phyloP scores from a whole-genome alignment of 2,888 invertebrate genomes.

The Drosophila pseudotalamancana region DNA sequence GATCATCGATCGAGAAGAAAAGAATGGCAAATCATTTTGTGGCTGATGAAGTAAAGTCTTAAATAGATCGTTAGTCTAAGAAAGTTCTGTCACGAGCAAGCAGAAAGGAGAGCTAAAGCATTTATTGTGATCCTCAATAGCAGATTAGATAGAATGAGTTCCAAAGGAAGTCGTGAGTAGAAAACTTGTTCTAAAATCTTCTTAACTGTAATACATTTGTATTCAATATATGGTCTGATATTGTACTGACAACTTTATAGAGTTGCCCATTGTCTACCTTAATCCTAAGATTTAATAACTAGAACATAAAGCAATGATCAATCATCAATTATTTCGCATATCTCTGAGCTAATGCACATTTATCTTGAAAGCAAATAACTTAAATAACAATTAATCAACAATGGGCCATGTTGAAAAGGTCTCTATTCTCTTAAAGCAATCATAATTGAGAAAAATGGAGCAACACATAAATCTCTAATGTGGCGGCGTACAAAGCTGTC shows the following conservation, averaged over 20 bases:
- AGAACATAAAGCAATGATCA: too few species aligned
- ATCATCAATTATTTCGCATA: not conserved
- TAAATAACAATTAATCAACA: conserved; percentile 37
- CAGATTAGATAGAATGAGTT: not conserved
- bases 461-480: not conserved
- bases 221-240: too few species aligned
- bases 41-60: not conserved
- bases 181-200: too few species aligned
- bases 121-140: too few species aligned
- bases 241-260: too few species aligned
- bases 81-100: not conserved
- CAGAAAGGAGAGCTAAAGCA: too few species aligned
- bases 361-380: conserved; percentile 4
- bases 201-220: too few species aligned
- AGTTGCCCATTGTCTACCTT: too few species aligned
- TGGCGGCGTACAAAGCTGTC: not conserved
- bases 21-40: not conserved
- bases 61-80: not conserved
- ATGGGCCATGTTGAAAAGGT: not conserved
- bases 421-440: not conserved
- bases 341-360: not conserved
- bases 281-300: too few species aligned
- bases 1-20: not conserved
- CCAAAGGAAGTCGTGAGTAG: too few species aligned
- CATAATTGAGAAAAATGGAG: conserved; percentile 5